Base-by-base conservation (phyloP, 2,113 vertebrate species). In the Antigone vipio region DNA sequence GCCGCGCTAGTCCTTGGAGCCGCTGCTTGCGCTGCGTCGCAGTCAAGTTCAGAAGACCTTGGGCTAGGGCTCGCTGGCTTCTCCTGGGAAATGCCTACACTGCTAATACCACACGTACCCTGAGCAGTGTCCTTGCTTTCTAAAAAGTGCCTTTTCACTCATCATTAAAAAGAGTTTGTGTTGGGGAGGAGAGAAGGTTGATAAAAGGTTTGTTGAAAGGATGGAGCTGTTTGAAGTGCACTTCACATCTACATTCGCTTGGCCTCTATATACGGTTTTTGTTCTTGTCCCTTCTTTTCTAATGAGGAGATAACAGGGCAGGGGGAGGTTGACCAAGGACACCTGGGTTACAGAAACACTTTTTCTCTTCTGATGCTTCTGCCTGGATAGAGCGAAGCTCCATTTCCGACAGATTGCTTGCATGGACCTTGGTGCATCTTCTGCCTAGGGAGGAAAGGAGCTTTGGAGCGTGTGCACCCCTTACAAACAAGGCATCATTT, bases 191-290 rank as follows among this genome's bases (percentile, higher is more conserved):
- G 47, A 84, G 24, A 53, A 88, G 27, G 60, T 58, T 89, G 88
- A 85, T 93, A 80, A 88, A 95, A 93, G 64, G 42, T 90, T 66
- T 92, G 77, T 81, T 94, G 95, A 96, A 97, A 95, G 90, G 71
- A 56, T 72, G 42, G 52, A 85, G 35, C 50, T 84, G 34, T 93
- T 89, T 91, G 85, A 97, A 97, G 95, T 78, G 77, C 67, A 53
- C 77, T 96, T 96, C 79, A 83, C 64, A 78, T 86, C 83, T 75
- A 27, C 63, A 56, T 94, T 94, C 18, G 9, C 69, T 93, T 78
- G 77, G 71, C 55, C 84, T 49, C 55, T 38, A 18, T n/a, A 26
- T 38, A 44, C 4, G 3, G 84, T 38, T 85, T 94, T 92, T 93
- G 67, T 75, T 89, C 93, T 85, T 47, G 38, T 72, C 56, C 47